Percentiles rank a stretch among this genome's conserved stretches.
Conservation (phyloP, 2,797 vertebrate genomes). For the Trichosurus vulpecula region DNA sequence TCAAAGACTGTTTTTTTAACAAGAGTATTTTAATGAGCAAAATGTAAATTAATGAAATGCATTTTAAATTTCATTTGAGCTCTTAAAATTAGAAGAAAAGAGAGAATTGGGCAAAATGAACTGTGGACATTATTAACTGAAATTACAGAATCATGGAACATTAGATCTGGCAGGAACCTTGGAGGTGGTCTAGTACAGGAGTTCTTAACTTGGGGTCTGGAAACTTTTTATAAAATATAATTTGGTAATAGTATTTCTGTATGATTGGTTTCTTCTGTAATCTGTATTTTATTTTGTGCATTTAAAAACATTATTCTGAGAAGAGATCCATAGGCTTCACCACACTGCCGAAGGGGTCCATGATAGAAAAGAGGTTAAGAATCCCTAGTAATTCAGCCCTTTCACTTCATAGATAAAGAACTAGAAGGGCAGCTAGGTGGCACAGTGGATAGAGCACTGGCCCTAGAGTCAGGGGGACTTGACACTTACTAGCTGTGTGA, state of each 20-base stretch:
- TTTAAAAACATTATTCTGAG: background rate
- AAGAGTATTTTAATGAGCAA: constrained; percentile 72
- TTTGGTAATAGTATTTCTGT: background rate
- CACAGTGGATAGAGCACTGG: no score
- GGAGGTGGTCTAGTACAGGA: background rate
- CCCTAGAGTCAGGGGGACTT: no score
- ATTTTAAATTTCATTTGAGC: constrained; percentile 74
- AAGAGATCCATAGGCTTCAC: background rate
- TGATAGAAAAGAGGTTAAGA: background rate
- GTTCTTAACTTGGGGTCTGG: background rate
- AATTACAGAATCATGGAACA: background rate
- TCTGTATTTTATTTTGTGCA: background rate
- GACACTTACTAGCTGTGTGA: no score
- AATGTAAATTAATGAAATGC: constrained; percentile 75
- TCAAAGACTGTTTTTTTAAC: constrained; percentile 56
- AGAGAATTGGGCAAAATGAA: constrained; percentile 61
- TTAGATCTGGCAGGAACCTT: background rate
- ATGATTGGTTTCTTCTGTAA: background rate
- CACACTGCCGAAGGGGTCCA: background rate
- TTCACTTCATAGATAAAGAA: no score
- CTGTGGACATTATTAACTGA: constrained; percentile 59
- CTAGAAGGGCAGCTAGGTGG: no score
- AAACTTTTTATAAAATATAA: background rate
- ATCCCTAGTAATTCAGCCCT: background rate
- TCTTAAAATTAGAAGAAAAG: constrained; percentile 73